Percentiles rank a stretch among this genome's conserved stretches.
phyloP scores from a whole-genome alignment of 2,888 invertebrate genomes.

The Agrochola circellaris region DNA sequence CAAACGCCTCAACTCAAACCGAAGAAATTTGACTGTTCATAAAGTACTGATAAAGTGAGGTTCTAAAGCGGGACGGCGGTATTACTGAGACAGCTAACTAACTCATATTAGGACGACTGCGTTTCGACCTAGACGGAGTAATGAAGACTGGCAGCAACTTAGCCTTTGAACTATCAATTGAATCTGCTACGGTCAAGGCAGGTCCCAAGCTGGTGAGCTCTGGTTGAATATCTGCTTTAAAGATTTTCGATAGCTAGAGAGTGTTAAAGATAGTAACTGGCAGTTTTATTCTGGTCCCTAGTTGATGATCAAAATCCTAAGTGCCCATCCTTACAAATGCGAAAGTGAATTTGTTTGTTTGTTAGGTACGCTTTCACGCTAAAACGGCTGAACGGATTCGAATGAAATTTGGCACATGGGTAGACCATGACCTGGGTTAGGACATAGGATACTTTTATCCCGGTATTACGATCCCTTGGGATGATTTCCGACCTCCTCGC shows the following conservation, averaged over 20 bases:
- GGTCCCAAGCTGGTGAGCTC: constrained; percentile 3
- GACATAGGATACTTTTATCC: too few species aligned
- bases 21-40: background rate
- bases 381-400: too few species aligned
- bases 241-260: background rate
- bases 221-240: background rate
- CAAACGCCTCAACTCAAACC: background rate
- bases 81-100: constrained; percentile 20
- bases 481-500: too few species aligned
- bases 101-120: constrained; percentile 39
- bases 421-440: too few species aligned
- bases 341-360: too few species aligned
- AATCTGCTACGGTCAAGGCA: constrained; percentile 40
- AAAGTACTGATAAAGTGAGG: background rate
- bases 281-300: background rate
- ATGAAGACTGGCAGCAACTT: constrained; percentile 38
- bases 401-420: too few species aligned
- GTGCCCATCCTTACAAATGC: too few species aligned
- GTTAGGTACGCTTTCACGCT: too few species aligned
- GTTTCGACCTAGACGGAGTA: constrained; percentile 26
- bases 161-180: constrained; percentile 44
- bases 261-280: background rate
- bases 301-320: background rate
- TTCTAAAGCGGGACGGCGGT: background rate
- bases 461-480: too few species aligned